Conservation (phyloP, 2,888 invertebrate species). For the Anaspis maculata region DNA sequence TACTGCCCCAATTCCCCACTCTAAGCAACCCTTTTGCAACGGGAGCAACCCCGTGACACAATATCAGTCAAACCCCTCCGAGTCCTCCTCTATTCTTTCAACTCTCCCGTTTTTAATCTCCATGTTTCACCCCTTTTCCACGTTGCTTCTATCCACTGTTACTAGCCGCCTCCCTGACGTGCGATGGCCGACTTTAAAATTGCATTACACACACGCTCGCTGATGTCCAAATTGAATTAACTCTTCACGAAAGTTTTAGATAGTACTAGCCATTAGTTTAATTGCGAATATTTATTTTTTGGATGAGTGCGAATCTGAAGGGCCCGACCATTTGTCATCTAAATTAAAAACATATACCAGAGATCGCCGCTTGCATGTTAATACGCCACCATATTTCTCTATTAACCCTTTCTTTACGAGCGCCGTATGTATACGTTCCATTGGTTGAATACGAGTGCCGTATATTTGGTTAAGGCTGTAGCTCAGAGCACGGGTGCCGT, state of each 20-base stretch:
- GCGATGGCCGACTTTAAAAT: conserved; percentile 16
- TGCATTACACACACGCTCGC: conserved; percentile 10
- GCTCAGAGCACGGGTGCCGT: no score
- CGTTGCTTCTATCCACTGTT: conserved; percentile 1
- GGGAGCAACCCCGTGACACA: conserved; percentile 22
- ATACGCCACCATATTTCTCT: conserved; percentile 11
- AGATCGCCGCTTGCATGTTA: conserved; percentile 8
- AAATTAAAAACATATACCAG: conserved; percentile 12
- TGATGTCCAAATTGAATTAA: conserved; percentile 15
- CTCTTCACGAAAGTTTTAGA: conserved; percentile 13
- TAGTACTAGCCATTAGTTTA: conserved; percentile 16
- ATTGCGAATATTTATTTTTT: conserved; percentile 20
- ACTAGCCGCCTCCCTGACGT: background rate
- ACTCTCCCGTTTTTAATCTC: conserved; percentile 4
- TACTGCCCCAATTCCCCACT: conserved; percentile 29
- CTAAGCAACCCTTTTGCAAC: conserved; percentile 20
- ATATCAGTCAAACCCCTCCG: conserved; percentile 19
- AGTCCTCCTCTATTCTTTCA: conserved; percentile 22
- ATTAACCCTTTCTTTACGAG: no score
- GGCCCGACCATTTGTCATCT: conserved; percentile 10
- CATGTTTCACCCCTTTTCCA: conserved; percentile 10
- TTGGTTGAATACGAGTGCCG: no score
- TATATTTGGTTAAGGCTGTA: no score
- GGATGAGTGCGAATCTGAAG: conserved; percentile 10
- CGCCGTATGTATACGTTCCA: no score